Evolutionary conservation across 2,888 invertebrate species (phyloP), one percentile per base, ranked within the genome.

Genomic region (Cryptus armator): DNA sequence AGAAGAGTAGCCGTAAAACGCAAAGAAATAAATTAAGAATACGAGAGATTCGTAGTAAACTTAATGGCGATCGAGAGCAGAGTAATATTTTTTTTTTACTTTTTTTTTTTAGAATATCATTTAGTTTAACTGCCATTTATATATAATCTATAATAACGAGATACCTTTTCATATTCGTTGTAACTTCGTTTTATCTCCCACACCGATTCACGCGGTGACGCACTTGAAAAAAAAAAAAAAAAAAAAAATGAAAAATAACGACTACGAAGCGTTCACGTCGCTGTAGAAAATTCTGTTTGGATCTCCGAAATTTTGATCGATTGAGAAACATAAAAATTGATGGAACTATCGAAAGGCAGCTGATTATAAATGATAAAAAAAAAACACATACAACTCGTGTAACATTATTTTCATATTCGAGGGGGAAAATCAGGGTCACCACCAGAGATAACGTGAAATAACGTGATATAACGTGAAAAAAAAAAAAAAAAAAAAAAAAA

Each of bases 351-450:
- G 76, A 75, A 16, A 72, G 81, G 68, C 68, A 75, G 71, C 81
- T 67, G 12, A 19, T 75, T 43, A 29, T 32, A 53, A 81, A 62
- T 44, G 14, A 62, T 19, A 75, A 81, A 37, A 48, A n/a, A n/a
- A 79, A 71, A 14, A 29, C 37, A 37, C 5, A 10, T 14, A 32
- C 32, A 70, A 75, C 67, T 75, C 56, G 75, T 64, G 75, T 87
- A 86, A 88, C 83, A 88, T 88, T 89, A 90, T 90, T 89, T 90
- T 89, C 87, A 79, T 89, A 89, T 89, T 87, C 86, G 59, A 62
- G 59, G 89, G 89, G 89, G 87, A 7, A 72, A 86, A 90, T 90
- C 90, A 90, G 91, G 90, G 89, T 90, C 88, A 86, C 68, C 86
- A 32, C 32, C 84, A 83, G 29, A 81, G 74, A 78, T 53, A 84